phyloP scores from a whole-genome alignment of 1,140 invertebrate species.

The Saccostrea glomerata region DNA sequence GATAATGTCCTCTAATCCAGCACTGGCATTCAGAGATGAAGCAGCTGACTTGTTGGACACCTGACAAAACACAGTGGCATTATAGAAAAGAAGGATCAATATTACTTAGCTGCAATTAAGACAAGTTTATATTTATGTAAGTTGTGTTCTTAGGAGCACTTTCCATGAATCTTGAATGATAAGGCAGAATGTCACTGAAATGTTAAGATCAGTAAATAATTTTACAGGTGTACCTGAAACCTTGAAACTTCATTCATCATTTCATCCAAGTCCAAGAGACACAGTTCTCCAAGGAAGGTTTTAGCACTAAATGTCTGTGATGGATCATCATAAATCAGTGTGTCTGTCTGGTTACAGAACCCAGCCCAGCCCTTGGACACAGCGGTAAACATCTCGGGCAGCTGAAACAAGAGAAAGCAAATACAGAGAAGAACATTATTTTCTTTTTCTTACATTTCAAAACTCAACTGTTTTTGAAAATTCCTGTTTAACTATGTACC shows the following conservation, averaged over 20 bases:
- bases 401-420: not conserved
- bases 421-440: not conserved
- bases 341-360: constrained; percentile 49
- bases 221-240: constrained; percentile 45
- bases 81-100: not conserved
- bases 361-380: constrained; percentile 31
- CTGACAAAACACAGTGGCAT: not conserved
- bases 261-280: constrained; percentile 57
- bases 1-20: not conserved
- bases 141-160: too few species aligned
- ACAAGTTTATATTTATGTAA: too few species aligned
- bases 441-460: not conserved
- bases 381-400: not conserved
- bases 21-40: not conserved
- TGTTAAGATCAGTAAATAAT: too few species aligned
- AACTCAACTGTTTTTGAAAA: too few species aligned
- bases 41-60: not conserved
- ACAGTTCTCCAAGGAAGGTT: constrained; percentile 52
- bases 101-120: too few species aligned
- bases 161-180: too few species aligned
- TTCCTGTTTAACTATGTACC: constrained; percentile 36
- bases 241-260: constrained; percentile 53
- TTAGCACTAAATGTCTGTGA: constrained; percentile 51
- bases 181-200: too few species aligned
- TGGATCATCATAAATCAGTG: constrained; percentile 49